A percentile compares a stretch with the other conserved stretches of the same genome.
These are phyloP conservation scores for Dermochelys coriacea DNA, from an alignment of 2,797 vertebrate genomes.

Conservation along the genomic window DNA sequence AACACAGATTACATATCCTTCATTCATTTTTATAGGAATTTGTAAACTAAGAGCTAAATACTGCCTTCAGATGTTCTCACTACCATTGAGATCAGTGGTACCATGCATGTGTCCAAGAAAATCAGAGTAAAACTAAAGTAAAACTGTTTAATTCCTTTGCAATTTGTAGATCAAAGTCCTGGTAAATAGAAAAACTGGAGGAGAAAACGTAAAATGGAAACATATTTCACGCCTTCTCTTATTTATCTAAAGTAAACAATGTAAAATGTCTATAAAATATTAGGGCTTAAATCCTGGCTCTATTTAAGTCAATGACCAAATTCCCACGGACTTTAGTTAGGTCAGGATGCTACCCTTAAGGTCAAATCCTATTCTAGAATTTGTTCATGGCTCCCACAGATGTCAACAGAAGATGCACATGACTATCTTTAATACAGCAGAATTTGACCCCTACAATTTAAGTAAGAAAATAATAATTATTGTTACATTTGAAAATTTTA, in stretches of 20 bases:
- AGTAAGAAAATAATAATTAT: background rate
- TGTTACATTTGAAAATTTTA: background rate
- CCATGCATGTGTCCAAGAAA: background rate
- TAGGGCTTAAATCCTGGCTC: background rate
- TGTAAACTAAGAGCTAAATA: background rate
- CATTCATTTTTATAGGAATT: background rate
- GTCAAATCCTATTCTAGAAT: background rate
- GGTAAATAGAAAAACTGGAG: background rate
- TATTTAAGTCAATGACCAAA: background rate
- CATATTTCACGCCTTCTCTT: background rate
- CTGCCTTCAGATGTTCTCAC: background rate
- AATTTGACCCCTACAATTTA: background rate
- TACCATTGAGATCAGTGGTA: background rate
- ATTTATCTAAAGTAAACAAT: slow-evolving; percentile 4
- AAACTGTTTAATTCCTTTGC: background rate
- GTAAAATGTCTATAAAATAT: background rate
- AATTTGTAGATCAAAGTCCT: background rate
- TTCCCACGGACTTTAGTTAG: background rate
- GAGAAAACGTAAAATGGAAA: background rate
- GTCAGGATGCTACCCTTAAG: background rate
- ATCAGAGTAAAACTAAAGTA: background rate
- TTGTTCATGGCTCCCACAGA: background rate
- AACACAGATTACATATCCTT: background rate
- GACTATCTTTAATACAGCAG: background rate
- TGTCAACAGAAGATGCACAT: background rate